These are phyloP conservation scores for Progne subis DNA, from an alignment of 2,113 vertebrate species.

Conservation along the genomic window DNA sequence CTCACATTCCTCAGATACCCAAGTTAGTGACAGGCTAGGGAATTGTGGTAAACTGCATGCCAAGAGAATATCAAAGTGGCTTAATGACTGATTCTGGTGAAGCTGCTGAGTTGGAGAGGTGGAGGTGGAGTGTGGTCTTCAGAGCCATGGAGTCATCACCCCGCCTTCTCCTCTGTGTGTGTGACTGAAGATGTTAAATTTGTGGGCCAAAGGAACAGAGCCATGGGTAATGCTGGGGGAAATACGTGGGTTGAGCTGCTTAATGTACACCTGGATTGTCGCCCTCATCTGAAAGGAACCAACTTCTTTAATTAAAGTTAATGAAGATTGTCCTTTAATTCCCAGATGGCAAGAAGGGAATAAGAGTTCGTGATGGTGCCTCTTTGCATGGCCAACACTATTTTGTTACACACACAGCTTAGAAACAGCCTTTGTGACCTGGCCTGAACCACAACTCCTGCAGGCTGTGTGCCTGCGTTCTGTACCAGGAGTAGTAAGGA, in stretches of 20 bases:
- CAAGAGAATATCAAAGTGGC: background rate
- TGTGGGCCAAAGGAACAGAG: background rate
- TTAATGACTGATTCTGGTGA: background rate
- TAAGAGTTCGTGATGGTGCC: background rate
- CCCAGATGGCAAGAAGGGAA: background rate
- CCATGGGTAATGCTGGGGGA: background rate
- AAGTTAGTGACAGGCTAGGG: background rate
- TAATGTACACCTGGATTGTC: background rate
- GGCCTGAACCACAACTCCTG: background rate
- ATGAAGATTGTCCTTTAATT: constrained; percentile 7
- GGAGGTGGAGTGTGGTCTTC: background rate
- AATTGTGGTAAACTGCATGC: background rate
- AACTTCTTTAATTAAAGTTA: constrained; percentile 33
- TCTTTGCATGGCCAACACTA: background rate
- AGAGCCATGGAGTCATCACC: background rate
- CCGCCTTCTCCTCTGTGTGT: background rate
- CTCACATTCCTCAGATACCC: background rate
- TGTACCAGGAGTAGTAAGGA: background rate
- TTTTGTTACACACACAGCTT: background rate
- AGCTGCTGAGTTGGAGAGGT: background rate
- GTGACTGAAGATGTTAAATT: background rate
- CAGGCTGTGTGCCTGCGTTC: background rate
- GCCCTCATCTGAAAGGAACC: background rate
- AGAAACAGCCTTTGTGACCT: background rate
- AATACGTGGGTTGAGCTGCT: background rate